phyloP scores from a whole-genome alignment of 2,888 invertebrate species.

The Cataglyphis rosenhaueri region DNA sequence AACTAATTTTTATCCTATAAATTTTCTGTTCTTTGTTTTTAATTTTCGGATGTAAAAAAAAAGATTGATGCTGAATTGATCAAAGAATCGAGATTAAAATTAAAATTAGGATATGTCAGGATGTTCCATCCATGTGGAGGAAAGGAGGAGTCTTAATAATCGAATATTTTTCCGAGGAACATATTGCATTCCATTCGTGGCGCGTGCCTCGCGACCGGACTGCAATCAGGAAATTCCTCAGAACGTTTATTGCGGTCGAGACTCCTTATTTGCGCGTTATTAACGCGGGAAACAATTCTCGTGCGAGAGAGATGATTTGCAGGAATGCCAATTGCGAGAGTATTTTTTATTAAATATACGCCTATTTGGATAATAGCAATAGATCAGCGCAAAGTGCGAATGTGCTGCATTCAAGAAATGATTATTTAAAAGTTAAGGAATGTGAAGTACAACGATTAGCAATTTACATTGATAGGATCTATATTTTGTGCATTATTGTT shows the following conservation, averaged over 20 bases:
- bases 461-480: not conserved
- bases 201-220: slow-evolving; percentile 67
- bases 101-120: not conserved
- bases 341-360: not conserved
- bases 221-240: slow-evolving; percentile 84
- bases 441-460: not conserved
- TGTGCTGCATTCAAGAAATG: not conserved
- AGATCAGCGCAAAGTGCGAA: not conserved
- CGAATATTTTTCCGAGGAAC: slow-evolving; percentile 68
- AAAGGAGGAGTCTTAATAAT: slow-evolving; percentile 64
- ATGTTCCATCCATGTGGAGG: slow-evolving; percentile 47
- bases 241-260: slow-evolving; percentile 60
- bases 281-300: slow-evolving; percentile 46
- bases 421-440: not conserved
- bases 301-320: not conserved
- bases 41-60: not conserved
- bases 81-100: not conserved
- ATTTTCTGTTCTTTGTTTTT: not conserved
- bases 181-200: slow-evolving; percentile 81
- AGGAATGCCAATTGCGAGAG: not conserved
- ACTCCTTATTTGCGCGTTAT: slow-evolving; percentile 55
- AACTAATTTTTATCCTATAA: not conserved
- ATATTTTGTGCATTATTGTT: not conserved
- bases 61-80: not conserved
- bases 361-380: not conserved